phyloP scores from a whole-genome alignment of 2,113 vertebrate species.

The Ploceus nigricollis region DNA sequence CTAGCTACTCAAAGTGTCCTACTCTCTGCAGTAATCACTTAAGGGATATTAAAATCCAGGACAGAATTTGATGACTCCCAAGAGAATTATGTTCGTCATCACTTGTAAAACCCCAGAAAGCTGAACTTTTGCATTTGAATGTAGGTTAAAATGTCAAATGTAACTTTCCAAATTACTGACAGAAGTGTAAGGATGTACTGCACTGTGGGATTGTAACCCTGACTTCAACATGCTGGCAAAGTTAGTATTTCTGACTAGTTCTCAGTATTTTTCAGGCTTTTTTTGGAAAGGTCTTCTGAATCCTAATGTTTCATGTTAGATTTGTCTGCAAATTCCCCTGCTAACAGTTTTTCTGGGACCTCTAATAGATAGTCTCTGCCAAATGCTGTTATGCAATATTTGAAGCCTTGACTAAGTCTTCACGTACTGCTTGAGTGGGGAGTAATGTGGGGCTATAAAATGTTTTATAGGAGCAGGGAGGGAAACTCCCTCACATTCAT shows the following conservation, averaged over 20 bases:
- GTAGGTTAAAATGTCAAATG: neutral
- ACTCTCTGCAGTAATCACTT: neutral
- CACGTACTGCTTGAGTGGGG: accelerated
- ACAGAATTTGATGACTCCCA: neutral
- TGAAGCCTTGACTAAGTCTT: neutral
- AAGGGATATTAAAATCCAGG: neutral
- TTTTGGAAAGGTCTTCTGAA: neutral
- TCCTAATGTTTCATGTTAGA: neutral
- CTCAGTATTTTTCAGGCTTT: neutral
- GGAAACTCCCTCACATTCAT: neutral
- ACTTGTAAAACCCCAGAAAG: neutral
- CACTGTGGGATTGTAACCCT: neutral
- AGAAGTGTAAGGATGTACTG: neutral
- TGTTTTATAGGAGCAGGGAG: neutral
- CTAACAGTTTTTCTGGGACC: neutral
- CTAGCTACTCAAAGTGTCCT: neutral
- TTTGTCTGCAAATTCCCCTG: neutral
- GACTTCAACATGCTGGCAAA: neutral
- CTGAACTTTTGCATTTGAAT: neutral
- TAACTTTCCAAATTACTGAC: neutral
- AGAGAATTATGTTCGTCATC: neutral
- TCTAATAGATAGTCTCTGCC: neutral
- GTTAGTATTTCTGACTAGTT: neutral
- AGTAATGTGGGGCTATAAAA: neutral
- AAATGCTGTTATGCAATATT: neutral